These are phyloP conservation scores for Bradypus variegatus DNA, from an alignment of 2,797 vertebrate species.

Conservation along the genomic window DNA sequence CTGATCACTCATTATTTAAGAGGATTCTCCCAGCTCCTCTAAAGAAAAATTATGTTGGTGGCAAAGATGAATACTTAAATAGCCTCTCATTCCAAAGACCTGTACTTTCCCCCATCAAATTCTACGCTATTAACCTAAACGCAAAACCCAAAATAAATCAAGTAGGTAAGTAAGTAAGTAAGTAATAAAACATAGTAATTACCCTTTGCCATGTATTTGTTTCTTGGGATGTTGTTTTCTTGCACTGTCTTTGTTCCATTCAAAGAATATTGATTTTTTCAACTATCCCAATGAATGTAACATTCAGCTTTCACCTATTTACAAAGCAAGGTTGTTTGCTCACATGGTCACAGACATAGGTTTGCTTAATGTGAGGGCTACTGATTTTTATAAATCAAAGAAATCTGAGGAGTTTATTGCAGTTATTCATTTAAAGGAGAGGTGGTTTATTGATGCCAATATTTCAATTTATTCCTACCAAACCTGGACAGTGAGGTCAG, in stretches of 20 bases:
- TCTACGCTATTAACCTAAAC: not conserved
- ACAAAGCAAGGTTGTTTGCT: not conserved
- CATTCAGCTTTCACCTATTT: not conserved
- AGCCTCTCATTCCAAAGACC: not conserved
- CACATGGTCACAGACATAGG: not conserved
- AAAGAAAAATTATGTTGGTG: not conserved
- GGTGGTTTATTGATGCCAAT: constrained; percentile 23
- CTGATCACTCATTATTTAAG: not conserved
- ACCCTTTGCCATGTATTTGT: not conserved
- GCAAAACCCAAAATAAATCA: not conserved
- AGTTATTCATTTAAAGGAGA: constrained; percentile 5
- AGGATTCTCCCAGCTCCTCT: not conserved
- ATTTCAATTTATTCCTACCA: constrained; percentile 38
- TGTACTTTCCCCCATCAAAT: too few relatives aligned
- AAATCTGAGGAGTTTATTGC: constrained; percentile 1
- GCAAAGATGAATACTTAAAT: not conserved
- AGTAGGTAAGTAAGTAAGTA: not conserved
- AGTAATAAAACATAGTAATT: not conserved
- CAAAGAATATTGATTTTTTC: not conserved
- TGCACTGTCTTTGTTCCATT: not conserved
- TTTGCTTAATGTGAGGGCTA: not conserved
- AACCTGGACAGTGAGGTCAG: not conserved
- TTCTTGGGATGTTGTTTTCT: not conserved
- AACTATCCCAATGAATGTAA: not conserved
- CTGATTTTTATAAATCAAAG: constrained; percentile 28